A percentile compares a stretch with the other conserved stretches of the same genome.
Evolutionary conservation across 37 sponge, comb jelly and placozoan genomes (phyloP).

Genomic region (Axinella damicornis): DNA sequence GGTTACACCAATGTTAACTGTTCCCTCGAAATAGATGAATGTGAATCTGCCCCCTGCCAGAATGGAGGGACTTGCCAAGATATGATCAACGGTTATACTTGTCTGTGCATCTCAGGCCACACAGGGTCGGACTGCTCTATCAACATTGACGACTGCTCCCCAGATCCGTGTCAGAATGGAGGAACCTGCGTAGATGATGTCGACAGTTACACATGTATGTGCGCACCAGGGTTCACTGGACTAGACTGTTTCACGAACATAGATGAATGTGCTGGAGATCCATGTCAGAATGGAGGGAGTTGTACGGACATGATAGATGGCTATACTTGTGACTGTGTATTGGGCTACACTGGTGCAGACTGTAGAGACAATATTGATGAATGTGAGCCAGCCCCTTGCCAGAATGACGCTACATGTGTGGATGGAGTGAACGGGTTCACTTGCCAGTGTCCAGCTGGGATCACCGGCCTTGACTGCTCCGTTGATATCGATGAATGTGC

Average conservation of each 20-base stretch:
- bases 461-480: constrained; percentile 40
- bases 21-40: constrained; percentile 63
- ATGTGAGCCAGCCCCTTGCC: constrained; percentile 43
- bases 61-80: constrained; percentile 32
- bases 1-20: constrained; percentile 36
- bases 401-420: constrained; percentile 46
- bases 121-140: constrained; percentile 10
- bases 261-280: constrained; percentile 26
- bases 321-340: constrained; percentile 46
- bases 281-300: constrained; percentile 69
- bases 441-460: constrained; percentile 45
- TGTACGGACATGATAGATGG: constrained; percentile 40
- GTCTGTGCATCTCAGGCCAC: constrained; percentile 17
- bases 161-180: constrained; percentile 35
- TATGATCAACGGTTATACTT: constrained; percentile 10
- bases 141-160: constrained; percentile 27
- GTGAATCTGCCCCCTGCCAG: constrained; percentile 22
- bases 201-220: constrained; percentile 57
- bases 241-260: constrained; percentile 29
- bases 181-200: constrained; percentile 2
- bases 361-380: constrained; percentile 55
- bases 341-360: constrained; percentile 56
- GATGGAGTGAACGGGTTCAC: constrained; percentile 35
- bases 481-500: constrained; percentile 51
- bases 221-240: constrained; percentile 70